A percentile compares a stretch with the other conserved stretches of the same genome.
Conservation (phyloP, 2,888 invertebrate species). For the Melikaiella ostensackeni region DNA sequence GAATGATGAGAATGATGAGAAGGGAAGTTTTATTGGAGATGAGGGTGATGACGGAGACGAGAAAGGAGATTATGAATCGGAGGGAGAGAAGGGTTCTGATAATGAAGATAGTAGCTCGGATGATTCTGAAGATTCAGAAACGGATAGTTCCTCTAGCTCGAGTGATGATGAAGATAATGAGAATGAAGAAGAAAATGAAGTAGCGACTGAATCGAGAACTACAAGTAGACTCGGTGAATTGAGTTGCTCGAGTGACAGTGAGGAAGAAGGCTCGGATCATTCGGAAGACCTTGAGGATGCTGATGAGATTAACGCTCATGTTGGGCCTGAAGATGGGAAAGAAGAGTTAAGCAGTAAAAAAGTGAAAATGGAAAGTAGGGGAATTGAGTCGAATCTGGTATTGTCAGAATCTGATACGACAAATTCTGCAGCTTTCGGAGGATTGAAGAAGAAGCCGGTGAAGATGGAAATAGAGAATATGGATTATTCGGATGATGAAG, state of each 20-base stretch:
- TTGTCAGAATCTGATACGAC: not conserved
- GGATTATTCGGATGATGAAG: conserved; percentile 70
- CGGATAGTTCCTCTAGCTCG: conserved; percentile 57
- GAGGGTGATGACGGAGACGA: conserved; percentile 47
- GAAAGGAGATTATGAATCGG: conserved; percentile 60
- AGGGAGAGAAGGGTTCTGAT: conserved; percentile 57
- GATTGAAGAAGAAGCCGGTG: conserved; percentile 42
- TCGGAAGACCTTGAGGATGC: conserved; percentile 47
- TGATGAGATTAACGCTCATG: conserved; percentile 58
- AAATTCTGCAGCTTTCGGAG: conserved; percentile 1
- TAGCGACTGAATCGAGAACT: conserved; percentile 41
- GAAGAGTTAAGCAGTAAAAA: conserved; percentile 40
- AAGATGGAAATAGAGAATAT: conserved; percentile 45
- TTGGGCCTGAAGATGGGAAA: conserved; percentile 58
- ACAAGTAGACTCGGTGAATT: conserved; percentile 42
- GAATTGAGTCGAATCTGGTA: not conserved
- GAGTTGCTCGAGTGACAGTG: conserved; percentile 60
- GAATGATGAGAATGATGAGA: conserved; percentile 56
- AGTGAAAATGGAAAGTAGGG: not conserved
- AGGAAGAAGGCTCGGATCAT: conserved; percentile 58
- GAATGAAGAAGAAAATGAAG: conserved; percentile 46
- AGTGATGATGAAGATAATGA: conserved; percentile 56
- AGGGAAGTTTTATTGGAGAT: conserved; percentile 64
- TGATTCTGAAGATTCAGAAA: conserved; percentile 55
- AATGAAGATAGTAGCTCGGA: conserved; percentile 61